A percentile compares a stretch with the other conserved stretches of the same genome.
Conservation (phyloP, 2,797 vertebrate species). For the Phaenicophaeus curvirostris region DNA sequence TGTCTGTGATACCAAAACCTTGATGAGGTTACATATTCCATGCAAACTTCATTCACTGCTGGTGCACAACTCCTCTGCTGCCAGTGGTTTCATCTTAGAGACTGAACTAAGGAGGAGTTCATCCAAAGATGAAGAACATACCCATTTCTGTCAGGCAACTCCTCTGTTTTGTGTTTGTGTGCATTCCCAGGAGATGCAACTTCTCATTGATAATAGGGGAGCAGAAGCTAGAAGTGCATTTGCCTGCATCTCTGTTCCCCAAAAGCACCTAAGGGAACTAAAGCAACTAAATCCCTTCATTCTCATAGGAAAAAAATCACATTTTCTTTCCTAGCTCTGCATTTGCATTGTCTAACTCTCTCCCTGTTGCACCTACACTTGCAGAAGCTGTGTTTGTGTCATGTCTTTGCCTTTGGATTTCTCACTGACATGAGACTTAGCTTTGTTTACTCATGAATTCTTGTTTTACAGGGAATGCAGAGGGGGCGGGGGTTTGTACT, state of each 20-base stretch:
- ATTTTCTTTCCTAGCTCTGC: neutral
- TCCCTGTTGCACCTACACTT: neutral
- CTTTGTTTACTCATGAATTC: neutral
- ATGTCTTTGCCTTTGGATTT: neutral
- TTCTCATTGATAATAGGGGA: neutral
- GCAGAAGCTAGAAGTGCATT: neutral
- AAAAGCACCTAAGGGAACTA: neutral
- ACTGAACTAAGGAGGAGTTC: neutral
- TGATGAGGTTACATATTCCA: neutral
- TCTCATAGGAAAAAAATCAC: neutral
- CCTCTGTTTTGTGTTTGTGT: neutral
- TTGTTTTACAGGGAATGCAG: neutral
- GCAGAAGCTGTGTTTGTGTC: neutral
- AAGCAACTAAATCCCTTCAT: neutral
- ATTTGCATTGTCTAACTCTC: neutral
- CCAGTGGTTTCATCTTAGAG: neutral
- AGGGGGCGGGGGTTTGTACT: neutral
- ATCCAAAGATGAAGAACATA: neutral
- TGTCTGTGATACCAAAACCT: neutral
- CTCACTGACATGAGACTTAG: neutral
- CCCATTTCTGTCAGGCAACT: fast-evolving
- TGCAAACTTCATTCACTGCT: neutral
- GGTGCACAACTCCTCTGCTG: neutral
- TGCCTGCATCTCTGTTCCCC: neutral
- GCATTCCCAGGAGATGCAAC: neutral